Conservation (phyloP, 2,113 vertebrate species). For the Bombycilla garrulus region DNA sequence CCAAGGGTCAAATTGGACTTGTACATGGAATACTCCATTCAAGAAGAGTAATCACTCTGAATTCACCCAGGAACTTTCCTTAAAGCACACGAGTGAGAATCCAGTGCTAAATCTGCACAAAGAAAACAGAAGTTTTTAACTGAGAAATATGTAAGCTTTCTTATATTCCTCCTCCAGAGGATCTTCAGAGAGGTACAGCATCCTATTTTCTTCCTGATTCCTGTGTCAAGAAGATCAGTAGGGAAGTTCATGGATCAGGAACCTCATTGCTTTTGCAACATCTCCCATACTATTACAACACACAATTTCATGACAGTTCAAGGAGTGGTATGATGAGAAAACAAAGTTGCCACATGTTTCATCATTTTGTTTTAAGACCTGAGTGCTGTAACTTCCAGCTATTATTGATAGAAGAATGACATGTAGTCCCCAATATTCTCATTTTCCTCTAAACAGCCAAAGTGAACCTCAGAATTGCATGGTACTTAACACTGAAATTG, state of each 20-base stretch:
- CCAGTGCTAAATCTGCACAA: neutral
- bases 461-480: neutral
- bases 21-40: neutral
- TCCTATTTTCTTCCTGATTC: neutral
- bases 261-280: neutral
- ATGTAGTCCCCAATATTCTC: neutral
- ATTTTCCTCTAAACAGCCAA: neutral
- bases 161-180: neutral
- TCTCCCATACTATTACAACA: neutral
- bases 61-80: neutral
- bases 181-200: neutral
- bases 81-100: neutral
- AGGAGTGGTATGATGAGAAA: neutral
- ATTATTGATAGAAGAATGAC: neutral
- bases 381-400: neutral
- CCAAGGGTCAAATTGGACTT: conserved; percentile 17
- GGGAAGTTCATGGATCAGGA: neutral
- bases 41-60: neutral
- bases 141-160: neutral
- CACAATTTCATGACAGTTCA: neutral
- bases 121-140: neutral
- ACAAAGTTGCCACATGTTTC: neutral
- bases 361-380: neutral
- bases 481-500: neutral
- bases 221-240: neutral